Conservation (phyloP, 1,140 invertebrate species). For the Nymphalis io region DNA sequence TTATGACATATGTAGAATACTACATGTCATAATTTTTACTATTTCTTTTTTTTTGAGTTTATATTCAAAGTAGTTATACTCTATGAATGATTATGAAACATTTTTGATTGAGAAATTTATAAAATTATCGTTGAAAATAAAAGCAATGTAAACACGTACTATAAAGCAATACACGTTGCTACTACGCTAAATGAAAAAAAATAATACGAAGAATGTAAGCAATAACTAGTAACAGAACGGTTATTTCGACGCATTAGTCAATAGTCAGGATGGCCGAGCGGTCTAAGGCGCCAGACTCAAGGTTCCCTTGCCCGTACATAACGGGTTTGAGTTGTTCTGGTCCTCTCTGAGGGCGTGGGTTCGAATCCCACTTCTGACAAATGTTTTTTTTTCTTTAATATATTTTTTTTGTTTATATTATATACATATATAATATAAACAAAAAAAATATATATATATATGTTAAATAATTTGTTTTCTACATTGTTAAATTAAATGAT, state of each 20-base stretch:
- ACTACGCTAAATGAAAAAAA: background rate
- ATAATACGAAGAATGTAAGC: background rate
- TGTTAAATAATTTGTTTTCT: constrained; percentile 2
- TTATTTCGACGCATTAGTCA: constrained; percentile 15
- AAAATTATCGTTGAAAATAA: no score
- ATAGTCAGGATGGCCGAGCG: constrained; percentile 85
- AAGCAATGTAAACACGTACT: no score
- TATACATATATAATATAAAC: no score
- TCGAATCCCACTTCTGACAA: constrained; percentile 94
- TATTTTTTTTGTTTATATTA: constrained; percentile 7
- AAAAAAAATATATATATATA: no score
- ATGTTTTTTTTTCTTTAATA: constrained; percentile 38
- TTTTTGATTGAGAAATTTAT: no score
- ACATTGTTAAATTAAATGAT: no score
- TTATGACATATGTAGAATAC: no score
- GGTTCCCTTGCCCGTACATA: constrained; percentile 58
- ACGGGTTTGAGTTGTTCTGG: constrained; percentile 83
- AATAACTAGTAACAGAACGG: background rate
- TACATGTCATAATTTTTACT: no score
- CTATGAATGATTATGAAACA: no score
- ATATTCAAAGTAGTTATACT: no score
- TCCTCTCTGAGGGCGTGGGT: constrained; percentile 93
- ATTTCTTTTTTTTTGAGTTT: no score
- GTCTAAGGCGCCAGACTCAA: constrained; percentile 88
- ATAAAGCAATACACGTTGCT: background rate